Base-by-base conservation (phyloP, 2,797 vertebrate genomes). In the Danionella dracula region DNA sequence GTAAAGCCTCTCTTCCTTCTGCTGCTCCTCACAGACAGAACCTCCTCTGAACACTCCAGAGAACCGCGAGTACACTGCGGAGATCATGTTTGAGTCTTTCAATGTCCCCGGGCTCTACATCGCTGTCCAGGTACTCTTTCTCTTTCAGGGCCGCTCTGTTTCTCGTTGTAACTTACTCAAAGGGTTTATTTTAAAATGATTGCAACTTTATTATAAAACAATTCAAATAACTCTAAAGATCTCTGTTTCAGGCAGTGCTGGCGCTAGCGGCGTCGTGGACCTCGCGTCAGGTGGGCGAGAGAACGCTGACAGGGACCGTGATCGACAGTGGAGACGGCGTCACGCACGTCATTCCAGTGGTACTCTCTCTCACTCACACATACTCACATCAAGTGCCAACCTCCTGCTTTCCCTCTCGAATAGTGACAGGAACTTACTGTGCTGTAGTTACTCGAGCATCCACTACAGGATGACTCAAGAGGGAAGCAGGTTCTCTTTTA, bases 71-170 rank as follows among this genome's bases (percentile, higher is more conserved):
- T 94, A 94, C 84, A 94, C 93, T 53, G 93, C 93, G 69, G 93
- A 94, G 87, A 94, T 94, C 81, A 94, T 94, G 93, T 94, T 94
- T 3, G 93, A 94, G 79, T 94, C 93, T 38, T 94, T 94, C 80
- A 94, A 93, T 11, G 92, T 94, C 68, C 93, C 93, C 15, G 93
- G 93, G 51, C 87, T 94, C 74, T 94, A 94, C 81, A 94, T 94
- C 70, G 93, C 92, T 67, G 93, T 94, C 72, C 93, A 94, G 92
- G 92, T 94, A 59, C 1, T 29, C 2, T 20, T 12, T n/a, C 21
- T 42, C 45, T 31, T 9, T 8, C 23, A 27, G 23, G 3, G 3
- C 6, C 23, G 3, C 3, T 27, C 23, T 27, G 23, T 6, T 27
- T 27, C 23, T 3, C n/a, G n/a, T n/a, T n/a, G n/a, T n/a, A n/a